Evolutionary conservation across 2,113 vertebrate genomes (phyloP).

Genomic region (Eurypyga helias): DNA sequence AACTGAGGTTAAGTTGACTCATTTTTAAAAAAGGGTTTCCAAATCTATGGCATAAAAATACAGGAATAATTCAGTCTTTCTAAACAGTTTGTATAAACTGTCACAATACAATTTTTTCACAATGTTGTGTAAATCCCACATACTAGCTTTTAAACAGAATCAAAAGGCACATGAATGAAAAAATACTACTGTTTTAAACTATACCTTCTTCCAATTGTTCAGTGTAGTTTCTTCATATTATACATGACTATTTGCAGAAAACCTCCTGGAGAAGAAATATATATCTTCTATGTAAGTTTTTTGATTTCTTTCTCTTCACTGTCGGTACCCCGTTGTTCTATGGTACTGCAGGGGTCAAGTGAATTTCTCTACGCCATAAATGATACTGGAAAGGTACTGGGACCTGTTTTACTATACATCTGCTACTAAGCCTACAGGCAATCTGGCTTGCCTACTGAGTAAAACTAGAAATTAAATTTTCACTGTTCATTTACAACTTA

Average conservation of each 20-base stretch:
- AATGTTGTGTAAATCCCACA: background rate
- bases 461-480: conserved; percentile 22
- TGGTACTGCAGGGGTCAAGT: background rate
- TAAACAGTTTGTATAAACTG: background rate
- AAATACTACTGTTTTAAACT: background rate
- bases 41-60: background rate
- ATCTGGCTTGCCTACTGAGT: background rate
- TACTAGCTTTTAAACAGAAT: background rate
- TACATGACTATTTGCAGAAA: background rate
- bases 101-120: background rate
- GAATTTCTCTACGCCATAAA: background rate
- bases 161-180: background rate
- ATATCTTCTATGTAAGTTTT: background rate
- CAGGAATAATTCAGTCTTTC: background rate
- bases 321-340: background rate
- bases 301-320: background rate
- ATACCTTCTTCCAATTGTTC: background rate
- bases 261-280: background rate
- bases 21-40: background rate
- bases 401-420: background rate
- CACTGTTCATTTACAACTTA: background rate
- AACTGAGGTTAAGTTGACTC: background rate
- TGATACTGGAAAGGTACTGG: background rate
- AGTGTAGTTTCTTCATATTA: background rate
- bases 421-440: background rate